These are phyloP conservation scores for Rhinoraja longicauda DNA, from an alignment of 2,797 vertebrate species.

Conservation along the genomic window DNA sequence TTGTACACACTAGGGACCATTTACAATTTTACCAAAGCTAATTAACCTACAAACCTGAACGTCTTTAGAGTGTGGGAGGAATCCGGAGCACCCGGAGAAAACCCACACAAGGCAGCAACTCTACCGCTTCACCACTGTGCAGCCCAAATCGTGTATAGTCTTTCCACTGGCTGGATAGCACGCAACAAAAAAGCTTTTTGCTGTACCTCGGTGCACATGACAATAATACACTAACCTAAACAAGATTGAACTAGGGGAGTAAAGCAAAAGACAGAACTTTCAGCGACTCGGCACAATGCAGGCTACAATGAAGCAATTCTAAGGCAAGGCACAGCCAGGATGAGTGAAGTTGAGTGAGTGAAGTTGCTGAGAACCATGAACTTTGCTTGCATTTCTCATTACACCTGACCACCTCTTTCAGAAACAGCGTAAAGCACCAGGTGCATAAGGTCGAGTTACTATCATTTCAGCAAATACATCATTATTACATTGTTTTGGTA, in stretches of 20 bases:
- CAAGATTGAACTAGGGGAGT: neutral
- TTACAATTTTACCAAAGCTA: too few species aligned
- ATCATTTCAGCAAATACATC: neutral
- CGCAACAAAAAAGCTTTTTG: too few species aligned
- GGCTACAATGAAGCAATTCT: neutral
- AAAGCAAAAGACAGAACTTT: neutral
- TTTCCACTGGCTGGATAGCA: too few species aligned
- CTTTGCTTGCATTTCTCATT: neutral
- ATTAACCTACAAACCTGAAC: too few species aligned
- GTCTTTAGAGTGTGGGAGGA: too few species aligned
- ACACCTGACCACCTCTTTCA: neutral
- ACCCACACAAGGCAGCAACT: too few species aligned
- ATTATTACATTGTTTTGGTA: neutral
- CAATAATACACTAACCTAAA: too few species aligned
- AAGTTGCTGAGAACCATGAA: neutral
- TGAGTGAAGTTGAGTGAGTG: neutral
- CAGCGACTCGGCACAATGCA: neutral
- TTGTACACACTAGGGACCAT: too few species aligned
- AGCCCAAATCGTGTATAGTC: too few species aligned
- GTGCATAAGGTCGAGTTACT: neutral
- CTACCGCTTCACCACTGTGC: too few species aligned
- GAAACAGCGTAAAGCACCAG: neutral
- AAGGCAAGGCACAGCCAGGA: neutral
- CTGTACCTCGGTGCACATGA: too few species aligned
- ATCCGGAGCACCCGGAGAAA: too few species aligned